A percentile compares a stretch with the other conserved stretches of the same genome.
These are phyloP conservation scores for Dynastes maya DNA, from an alignment of 2,888 invertebrate species.

Conservation along the genomic window DNA sequence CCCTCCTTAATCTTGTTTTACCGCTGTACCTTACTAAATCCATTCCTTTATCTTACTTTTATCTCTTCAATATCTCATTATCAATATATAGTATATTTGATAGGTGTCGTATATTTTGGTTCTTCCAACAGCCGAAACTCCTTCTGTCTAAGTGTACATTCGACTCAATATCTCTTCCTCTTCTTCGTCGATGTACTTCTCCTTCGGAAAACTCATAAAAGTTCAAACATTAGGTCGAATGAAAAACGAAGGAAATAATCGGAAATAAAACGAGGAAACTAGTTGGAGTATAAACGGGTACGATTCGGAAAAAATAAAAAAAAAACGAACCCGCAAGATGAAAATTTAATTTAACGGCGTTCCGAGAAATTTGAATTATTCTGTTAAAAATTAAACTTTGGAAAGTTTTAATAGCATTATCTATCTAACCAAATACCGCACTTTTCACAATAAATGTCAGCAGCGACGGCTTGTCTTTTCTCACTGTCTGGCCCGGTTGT, in stretches of 20 bases:
- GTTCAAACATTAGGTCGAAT: slow-evolving; percentile 48
- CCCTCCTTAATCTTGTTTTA: slow-evolving; percentile 61
- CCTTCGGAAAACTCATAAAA: slow-evolving; percentile 52
- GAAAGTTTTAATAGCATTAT: slow-evolving; percentile 51
- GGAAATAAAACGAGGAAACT: slow-evolving; percentile 42
- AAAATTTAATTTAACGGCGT: slow-evolving; percentile 52
- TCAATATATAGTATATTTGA: slow-evolving; percentile 57
- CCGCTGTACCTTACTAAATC: slow-evolving; percentile 58
- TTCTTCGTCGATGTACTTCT: background rate
- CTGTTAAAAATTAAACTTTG: slow-evolving; percentile 52
- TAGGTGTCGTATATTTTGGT: slow-evolving; percentile 55
- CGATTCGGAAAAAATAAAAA: slow-evolving; percentile 36
- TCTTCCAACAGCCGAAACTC: slow-evolving; percentile 51
- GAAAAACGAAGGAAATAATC: slow-evolving; percentile 49
- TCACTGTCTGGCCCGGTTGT: slow-evolving; percentile 25
- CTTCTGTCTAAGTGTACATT: slow-evolving; percentile 28
- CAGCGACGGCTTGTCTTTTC: slow-evolving; percentile 27
- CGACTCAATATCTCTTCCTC: background rate
- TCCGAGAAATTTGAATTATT: slow-evolving; percentile 52
- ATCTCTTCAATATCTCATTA: slow-evolving; percentile 63
- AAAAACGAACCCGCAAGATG: slow-evolving; percentile 43
- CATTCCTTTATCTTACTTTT: slow-evolving; percentile 63
- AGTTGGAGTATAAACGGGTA: slow-evolving; percentile 38
- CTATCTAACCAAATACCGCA: slow-evolving; percentile 52
- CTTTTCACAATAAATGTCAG: slow-evolving; percentile 49